These are phyloP conservation scores for Lates calcarifer DNA, from an alignment of 2,113 vertebrate genomes.

Conservation along the genomic window DNA sequence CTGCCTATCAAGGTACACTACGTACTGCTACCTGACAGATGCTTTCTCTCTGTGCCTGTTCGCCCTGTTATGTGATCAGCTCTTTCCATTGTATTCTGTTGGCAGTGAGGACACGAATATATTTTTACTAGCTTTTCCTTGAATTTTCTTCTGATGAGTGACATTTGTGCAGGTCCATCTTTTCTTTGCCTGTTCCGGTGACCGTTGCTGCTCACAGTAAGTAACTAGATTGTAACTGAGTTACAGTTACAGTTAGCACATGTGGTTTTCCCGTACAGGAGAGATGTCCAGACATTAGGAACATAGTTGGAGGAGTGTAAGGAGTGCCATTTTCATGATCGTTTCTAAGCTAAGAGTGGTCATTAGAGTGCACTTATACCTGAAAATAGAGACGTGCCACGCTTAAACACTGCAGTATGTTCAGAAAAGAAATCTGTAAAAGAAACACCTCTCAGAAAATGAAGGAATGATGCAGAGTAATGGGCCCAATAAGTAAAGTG, in stretches of 20 bases:
- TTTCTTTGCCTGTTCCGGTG: neutral
- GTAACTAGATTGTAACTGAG: too few relatives aligned
- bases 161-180: neutral
- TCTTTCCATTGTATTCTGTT: constrained; percentile 1
- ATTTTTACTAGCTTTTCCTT: neutral
- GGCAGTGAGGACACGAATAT: neutral
- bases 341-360: neutral
- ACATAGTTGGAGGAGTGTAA: neutral
- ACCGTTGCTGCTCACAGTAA: neutral
- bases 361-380: neutral
- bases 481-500: neutral
- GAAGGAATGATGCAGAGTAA: neutral
- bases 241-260: too few relatives aligned
- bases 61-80: constrained; percentile 1
- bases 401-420: neutral
- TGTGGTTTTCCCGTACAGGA: too few relatives aligned
- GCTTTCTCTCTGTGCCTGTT: constrained; percentile 28
- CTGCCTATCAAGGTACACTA: constrained; percentile 20
- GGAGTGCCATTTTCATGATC: too few relatives aligned
- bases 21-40: constrained; percentile 31
- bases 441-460: neutral
- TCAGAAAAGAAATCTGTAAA: neutral
- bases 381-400: neutral
- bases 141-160: constrained; percentile 4
- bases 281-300: neutral